Conservation (phyloP, 1,140 invertebrate species). For the Sitobion miscanthi region DNA sequence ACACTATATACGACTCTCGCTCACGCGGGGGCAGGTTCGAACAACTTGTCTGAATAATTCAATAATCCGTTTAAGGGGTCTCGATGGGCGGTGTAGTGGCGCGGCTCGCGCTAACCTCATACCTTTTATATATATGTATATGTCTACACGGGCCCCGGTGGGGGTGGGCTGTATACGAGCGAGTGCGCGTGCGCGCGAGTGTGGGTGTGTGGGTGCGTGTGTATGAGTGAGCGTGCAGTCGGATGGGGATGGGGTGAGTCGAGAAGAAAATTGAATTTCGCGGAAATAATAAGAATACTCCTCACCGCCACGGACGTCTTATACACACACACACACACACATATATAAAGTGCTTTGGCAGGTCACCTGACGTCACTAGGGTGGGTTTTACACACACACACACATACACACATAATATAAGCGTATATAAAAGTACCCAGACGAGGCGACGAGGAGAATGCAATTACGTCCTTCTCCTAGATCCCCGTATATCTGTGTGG, state of each 20-base stretch:
- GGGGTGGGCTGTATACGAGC: background rate
- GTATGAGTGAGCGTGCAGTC: background rate
- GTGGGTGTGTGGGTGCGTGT: background rate
- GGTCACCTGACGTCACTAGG: background rate
- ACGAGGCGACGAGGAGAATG: background rate
- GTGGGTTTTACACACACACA: background rate
- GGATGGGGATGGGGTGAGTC: background rate
- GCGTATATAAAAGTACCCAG: background rate
- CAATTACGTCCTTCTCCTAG: background rate
- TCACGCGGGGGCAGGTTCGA: conserved; percentile 4
- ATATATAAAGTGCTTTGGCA: background rate
- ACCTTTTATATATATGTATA: background rate
- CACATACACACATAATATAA: background rate
- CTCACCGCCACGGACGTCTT: background rate
- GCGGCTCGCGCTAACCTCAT: background rate
- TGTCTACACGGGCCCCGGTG: background rate
- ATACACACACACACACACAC: background rate
- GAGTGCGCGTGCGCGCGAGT: background rate
- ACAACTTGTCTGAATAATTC: conserved; percentile 56
- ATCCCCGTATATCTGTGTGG: background rate
- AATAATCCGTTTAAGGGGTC: conserved; percentile 53
- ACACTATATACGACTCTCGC: background rate
- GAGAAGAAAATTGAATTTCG: conserved; percentile 51
- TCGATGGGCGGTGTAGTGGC: background rate
- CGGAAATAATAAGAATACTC: conserved; percentile 43